Base-by-base conservation (phyloP, 53 echinoderm and acorn worm species). In the Paracentrotus lividus region DNA sequence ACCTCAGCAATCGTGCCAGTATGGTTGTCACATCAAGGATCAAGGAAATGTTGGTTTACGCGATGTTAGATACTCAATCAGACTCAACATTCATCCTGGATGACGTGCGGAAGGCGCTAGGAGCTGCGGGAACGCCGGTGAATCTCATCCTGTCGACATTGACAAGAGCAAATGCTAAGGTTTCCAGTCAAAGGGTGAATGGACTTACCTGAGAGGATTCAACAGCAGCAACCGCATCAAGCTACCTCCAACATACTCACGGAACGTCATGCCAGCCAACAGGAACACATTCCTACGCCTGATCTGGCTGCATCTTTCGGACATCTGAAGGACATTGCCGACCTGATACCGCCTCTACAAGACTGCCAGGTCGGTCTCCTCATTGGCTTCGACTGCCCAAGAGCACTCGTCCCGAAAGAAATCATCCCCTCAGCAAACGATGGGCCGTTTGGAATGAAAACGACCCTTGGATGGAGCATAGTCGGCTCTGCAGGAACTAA, bases 391-490 rank as follows among this genome's bases (percentile, higher is more conserved):
- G 81, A 78, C 18, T 78, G 81, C 24, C n/a, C 78, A 3, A 18
- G 78, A 5, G 78, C 78, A 24, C 78, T 78, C 4, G 45, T 9
- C 45, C 78, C 45, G 23, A 23, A 15, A 8, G 45, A n/a, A 21
- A 78, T 44, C 23, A 78, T 78, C 45, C 78, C 78, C 5, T n/a
- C n/a, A n/a, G n/a, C 81, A n/a, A 24, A 43, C 15, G 47, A 47
- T 44, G 81, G 47, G 26, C 45, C 78, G 1, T 78, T 78, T 44
- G 45, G 78, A 2, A 78, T 78, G 78, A 78, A 78, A n/a, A 78
- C 78, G 7, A 45, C 21, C 14, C 45, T 78, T 1, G 78, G 45
- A 24, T 78, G 78, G 45, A 44, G 45, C 15, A 4, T 78, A 9
- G 43, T 78, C 0, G 84, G 84, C n/a, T n/a, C n/a, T n/a, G n/a